Evolutionary conservation across 2,797 vertebrate genomes (phyloP).

Genomic region (Gastrophryne carolinensis): DNA sequence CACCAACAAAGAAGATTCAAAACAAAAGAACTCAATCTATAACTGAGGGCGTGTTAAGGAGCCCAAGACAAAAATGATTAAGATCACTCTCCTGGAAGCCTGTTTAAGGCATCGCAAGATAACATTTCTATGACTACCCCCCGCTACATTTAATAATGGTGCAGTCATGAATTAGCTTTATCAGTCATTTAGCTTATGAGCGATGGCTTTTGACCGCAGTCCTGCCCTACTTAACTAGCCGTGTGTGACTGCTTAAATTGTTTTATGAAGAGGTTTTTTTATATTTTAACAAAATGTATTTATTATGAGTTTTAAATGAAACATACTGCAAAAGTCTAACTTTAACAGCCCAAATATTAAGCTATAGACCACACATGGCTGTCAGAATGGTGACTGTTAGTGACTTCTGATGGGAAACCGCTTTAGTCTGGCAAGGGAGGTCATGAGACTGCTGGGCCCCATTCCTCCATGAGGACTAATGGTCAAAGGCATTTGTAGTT

Average conservation of each 20-base stretch:
- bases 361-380: no score
- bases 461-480: no score
- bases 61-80: not conserved
- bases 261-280: no score
- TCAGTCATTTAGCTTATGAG: constrained; percentile 18
- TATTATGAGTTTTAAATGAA: no score
- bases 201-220: not conserved
- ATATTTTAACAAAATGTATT: no score
- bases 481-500: no score
- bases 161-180: not conserved
- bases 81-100: not conserved
- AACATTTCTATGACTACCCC: not conserved
- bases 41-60: not conserved
- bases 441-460: no score
- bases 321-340: no score
- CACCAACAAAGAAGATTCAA: constrained; percentile 1
- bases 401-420: no score
- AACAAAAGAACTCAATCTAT: not conserved
- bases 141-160: constrained; percentile 25
- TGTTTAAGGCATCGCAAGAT: not conserved
- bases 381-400: no score
- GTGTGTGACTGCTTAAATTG: not conserved
- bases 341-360: no score
- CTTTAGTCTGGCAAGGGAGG: no score
- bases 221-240: not conserved